phyloP scores from a whole-genome alignment of 2,797 vertebrate genomes.

The Neoniphon sammara region DNA sequence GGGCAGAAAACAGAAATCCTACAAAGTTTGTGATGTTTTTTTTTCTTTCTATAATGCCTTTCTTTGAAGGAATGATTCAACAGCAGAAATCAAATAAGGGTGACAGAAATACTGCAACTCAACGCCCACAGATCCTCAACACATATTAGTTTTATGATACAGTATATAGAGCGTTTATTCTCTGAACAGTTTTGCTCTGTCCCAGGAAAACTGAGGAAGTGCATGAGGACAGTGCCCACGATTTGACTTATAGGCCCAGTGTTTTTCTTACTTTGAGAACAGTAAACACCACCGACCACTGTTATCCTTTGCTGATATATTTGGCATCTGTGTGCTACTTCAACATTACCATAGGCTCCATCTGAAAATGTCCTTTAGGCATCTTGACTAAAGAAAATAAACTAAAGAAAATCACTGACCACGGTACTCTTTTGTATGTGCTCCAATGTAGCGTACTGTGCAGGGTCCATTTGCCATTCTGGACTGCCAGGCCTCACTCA shows the following conservation, averaged over 20 bases:
- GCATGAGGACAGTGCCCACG: conserved; percentile 7
- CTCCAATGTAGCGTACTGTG: conserved; percentile 17
- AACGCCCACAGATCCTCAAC: conserved; percentile 12
- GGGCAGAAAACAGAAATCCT: no score
- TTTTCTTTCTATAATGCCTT: no score
- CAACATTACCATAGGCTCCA: neutral
- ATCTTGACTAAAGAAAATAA: neutral
- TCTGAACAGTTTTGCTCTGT: conserved; percentile 21
- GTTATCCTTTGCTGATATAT: conserved; percentile 42
- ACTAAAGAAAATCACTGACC: conserved; percentile 23
- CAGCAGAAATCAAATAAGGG: no score
- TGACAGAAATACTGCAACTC: no score
- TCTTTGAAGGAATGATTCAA: no score
- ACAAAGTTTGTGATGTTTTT: no score
- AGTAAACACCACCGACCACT: conserved; percentile 42
- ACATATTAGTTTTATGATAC: conserved; percentile 36
- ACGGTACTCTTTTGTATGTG: neutral
- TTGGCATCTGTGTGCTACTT: conserved; percentile 15
- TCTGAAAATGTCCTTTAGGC: neutral
- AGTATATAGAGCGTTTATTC: conserved; percentile 17
- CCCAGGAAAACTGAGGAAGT: conserved; percentile 19
- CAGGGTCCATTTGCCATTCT: conserved; percentile 8
- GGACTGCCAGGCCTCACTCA: neutral
- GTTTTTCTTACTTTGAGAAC: conserved; percentile 35
- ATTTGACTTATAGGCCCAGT: conserved; percentile 40